phyloP scores from a whole-genome alignment of 2,797 vertebrate species.

The Adelosebastes latens region DNA sequence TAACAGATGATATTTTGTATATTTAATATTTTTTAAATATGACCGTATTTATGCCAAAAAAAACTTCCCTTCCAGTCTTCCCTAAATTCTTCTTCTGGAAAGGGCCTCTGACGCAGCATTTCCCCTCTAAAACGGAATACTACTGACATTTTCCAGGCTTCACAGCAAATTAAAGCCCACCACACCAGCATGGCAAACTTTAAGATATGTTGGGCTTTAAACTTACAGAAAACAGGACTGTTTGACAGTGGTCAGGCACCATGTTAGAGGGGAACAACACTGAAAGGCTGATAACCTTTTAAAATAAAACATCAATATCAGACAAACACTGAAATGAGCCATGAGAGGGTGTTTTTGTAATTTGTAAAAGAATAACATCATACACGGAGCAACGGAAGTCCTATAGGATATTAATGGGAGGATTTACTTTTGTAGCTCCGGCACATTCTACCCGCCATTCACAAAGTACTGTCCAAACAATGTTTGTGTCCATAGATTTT shows the following conservation, averaged over 20 bases:
- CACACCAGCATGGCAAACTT: neutral
- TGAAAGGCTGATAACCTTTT: conserved; percentile 17
- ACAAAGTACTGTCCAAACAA: neutral
- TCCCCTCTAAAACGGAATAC: conserved; percentile 29
- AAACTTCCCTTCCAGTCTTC: neutral
- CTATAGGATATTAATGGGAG: neutral
- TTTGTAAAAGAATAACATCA: neutral
- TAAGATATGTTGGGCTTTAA: neutral
- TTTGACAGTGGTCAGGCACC: neutral
- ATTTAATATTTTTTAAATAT: conserved; percentile 51
- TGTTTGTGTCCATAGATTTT: neutral
- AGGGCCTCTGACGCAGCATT: neutral
- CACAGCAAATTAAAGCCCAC: neutral
- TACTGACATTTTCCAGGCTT: conserved; percentile 47
- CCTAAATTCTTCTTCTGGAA: neutral
- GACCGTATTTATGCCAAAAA: conserved; percentile 50
- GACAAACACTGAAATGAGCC: neutral
- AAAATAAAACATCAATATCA: neutral
- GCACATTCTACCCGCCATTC: neutral
- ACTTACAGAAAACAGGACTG: neutral
- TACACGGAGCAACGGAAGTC: neutral
- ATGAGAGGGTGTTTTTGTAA: neutral
- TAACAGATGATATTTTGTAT: conserved; percentile 29
- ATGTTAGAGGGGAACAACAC: neutral
- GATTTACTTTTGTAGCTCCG: neutral